Base-by-base conservation (phyloP, 2,888 invertebrate species). In the Ormyrus nitidulus region DNA sequence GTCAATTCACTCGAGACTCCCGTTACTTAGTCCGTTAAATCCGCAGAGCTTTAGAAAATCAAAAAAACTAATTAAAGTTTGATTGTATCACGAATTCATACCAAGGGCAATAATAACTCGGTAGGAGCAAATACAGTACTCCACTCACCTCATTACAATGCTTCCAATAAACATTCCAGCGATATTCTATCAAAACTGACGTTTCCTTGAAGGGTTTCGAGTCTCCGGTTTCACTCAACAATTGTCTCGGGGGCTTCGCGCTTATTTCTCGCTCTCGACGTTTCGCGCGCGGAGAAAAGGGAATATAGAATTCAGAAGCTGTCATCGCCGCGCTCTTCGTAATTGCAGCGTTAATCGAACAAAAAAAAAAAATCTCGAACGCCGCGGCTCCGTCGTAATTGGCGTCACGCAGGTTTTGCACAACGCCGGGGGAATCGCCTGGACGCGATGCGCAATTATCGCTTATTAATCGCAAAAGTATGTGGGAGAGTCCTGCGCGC, bases 201-300 rank as follows among this genome's bases (percentile, higher is more conserved):
- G 61, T 44, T 5, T 61, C 9, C 44, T 61, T 44, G 10, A 61
- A 61, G 61, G 61, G 61, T 61, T 61, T 61, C 44, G 13, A 61
- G 61, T 61, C 11, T 61, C 44, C 61, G 10, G 44, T 44, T 61
- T 19, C 61, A 61, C 61, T 61, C 61, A 11, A 61, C 61, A 61
- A 61, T 61, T 61, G 61, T 8, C 10, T 61, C 61, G 34, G 9
- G 34, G 34, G 34, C 10, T 10, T 44, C 34, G 7, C 54, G 54
- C 34, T 34, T 4, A 34, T 34, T 34, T 34, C 34, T 34, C 34
- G 34, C 34, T 34, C 34, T 34, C 34, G 34, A 4, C 34, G 34
- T 34, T 34, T 34, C 34, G 34, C 34, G 13, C 34, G 34, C 34
- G 3, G 34, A 34, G 34, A 34, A 34, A 34, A 34, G 34, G 34